These are phyloP conservation scores for Ia io DNA, from an alignment of 2,113 vertebrate species.

Conservation along the genomic window DNA sequence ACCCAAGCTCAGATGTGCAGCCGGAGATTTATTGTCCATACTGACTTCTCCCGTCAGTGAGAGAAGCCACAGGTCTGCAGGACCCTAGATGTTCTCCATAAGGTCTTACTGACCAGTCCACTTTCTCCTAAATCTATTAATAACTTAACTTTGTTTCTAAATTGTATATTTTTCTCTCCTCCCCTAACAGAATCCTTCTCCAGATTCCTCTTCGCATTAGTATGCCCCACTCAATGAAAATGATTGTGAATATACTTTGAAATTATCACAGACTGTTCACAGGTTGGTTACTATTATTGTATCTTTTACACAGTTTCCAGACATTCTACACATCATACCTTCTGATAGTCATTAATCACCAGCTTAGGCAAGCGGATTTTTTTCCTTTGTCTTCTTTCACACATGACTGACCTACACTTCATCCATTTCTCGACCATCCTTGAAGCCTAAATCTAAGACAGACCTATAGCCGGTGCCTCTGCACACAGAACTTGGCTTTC, in stretches of 20 bases:
- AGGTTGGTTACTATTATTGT: neutral
- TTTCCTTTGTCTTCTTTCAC: conserved; percentile 20
- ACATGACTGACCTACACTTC: neutral
- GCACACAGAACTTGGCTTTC: neutral
- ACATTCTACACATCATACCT: neutral
- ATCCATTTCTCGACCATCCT: neutral
- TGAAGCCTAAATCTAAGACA: neutral
- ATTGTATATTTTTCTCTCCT: neutral
- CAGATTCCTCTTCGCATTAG: neutral
- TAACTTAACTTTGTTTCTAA: neutral
- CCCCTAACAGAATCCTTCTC: neutral
- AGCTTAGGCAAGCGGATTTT: neutral
- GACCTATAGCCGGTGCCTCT: neutral
- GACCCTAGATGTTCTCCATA: neutral
- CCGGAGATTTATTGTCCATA: neutral
- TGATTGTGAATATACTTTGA: neutral
- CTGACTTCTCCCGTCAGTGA: neutral
- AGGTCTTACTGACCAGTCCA: neutral
- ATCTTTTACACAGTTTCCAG: neutral
- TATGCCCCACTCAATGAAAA: neutral
- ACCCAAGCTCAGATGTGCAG: neutral
- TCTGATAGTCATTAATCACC: neutral
- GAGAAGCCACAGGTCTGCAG: neutral
- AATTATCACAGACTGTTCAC: neutral
- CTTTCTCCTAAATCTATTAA: neutral